These are phyloP conservation scores for Hipparchia semele DNA, from an alignment of 2,888 invertebrate species.

Conservation along the genomic window DNA sequence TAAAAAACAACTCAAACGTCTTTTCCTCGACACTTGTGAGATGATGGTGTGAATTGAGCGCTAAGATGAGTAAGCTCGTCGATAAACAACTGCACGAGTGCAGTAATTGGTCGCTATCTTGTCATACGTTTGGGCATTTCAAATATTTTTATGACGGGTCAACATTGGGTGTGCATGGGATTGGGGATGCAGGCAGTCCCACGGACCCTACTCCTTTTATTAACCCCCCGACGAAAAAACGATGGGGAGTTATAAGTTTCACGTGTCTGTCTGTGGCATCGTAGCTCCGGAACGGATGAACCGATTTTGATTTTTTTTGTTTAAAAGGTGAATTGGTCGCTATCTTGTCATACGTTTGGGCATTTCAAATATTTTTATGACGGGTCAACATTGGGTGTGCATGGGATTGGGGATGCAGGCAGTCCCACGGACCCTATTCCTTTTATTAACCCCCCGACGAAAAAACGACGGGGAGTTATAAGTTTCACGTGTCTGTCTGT, in stretches of 20 bases:
- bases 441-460: no score
- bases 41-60: conserved; percentile 81
- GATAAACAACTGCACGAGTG: conserved; percentile 75
- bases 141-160: conserved; percentile 36
- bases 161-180: conserved; percentile 7
- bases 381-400: conserved; percentile 11
- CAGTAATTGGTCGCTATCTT: conserved; percentile 74
- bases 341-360: conserved; percentile 58
- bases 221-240: no score
- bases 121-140: conserved; percentile 50
- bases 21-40: conserved; percentile 72
- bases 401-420: conserved; percentile 12
- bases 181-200: conserved; percentile 13
- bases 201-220: neutral
- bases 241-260: no score
- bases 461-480: no score
- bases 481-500: no score
- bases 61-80: conserved; percentile 76
- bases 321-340: conserved; percentile 59
- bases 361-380: conserved; percentile 40
- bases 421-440: neutral
- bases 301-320: no score
- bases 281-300: no score
- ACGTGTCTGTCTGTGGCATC: no score
- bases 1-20: conserved; percentile 69